These are phyloP conservation scores for Papilio protenor DNA, from an alignment of 2,888 invertebrate species.

Conservation along the genomic window DNA sequence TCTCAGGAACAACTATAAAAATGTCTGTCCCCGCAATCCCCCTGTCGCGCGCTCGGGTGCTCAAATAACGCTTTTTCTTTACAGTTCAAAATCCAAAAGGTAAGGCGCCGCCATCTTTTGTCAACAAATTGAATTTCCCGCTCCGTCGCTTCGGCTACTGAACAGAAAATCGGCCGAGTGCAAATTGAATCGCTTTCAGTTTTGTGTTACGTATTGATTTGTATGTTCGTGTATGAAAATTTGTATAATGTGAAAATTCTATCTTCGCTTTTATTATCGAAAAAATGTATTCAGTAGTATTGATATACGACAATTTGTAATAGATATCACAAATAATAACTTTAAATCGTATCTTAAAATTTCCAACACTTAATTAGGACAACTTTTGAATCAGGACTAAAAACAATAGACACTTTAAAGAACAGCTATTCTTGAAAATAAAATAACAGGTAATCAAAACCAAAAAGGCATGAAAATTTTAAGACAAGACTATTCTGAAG, in stretches of 20 bases:
- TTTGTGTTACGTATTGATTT: conserved; percentile 36
- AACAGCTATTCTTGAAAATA: background rate
- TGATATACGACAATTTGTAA: no score
- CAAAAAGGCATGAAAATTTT: conserved; percentile 13
- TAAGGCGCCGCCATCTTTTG: conserved; percentile 47
- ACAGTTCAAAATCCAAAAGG: conserved; percentile 42
- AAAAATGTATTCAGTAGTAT: no score
- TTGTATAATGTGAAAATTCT: conserved; percentile 18
- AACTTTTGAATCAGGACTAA: background rate
- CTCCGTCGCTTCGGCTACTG: conserved; percentile 45
- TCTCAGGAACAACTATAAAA: conserved; percentile 52
- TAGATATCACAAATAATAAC: no score
- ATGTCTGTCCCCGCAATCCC: conserved; percentile 49
- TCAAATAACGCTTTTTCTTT: conserved; percentile 37
- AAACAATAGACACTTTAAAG: conserved; percentile 1
- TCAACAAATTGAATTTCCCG: conserved; percentile 50
- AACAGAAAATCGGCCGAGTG: conserved; percentile 39
- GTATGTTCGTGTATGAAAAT: conserved; percentile 23
- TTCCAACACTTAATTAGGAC: background rate
- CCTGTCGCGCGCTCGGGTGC: conserved; percentile 28
- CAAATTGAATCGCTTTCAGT: conserved; percentile 41
- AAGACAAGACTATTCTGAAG: conserved; percentile 30
- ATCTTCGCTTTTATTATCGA: background rate
- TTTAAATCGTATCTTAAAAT: no score
- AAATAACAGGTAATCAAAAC: conserved; percentile 27